These are phyloP conservation scores for Indri indri DNA, from an alignment of 2,113 vertebrate species.

Conservation along the genomic window DNA sequence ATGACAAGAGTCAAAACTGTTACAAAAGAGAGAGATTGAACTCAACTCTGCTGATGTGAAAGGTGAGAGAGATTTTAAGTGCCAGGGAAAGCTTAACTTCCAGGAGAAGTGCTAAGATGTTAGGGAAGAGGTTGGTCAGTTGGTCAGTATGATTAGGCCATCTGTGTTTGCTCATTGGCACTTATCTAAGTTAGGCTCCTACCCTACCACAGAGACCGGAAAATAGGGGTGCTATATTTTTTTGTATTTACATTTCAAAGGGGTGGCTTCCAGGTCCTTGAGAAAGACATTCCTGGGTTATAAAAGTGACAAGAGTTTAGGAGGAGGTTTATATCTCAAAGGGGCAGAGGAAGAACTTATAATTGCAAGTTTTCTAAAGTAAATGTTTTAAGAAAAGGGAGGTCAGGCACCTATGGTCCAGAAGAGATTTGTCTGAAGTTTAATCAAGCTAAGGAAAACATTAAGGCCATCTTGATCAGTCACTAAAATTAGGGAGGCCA, in stretches of 20 bases:
- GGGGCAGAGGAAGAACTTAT: neutral
- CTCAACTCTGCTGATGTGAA: neutral
- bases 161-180: neutral
- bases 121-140: no score
- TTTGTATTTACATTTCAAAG: constrained; percentile 31
- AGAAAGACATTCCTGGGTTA: neutral
- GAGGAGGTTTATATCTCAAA: neutral
- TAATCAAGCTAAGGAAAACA: neutral
- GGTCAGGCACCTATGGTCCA: neutral
- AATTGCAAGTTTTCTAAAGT: neutral
- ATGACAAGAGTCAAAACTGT: neutral
- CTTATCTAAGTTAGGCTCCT: neutral
- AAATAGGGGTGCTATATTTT: neutral
- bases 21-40: neutral
- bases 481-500: neutral
- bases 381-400: neutral
- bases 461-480: neutral
- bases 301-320: neutral
- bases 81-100: neutral
- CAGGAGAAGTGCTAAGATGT: neutral
- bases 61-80: neutral
- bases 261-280: neutral
- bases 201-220: neutral
- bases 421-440: neutral
- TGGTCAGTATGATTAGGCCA: neutral